These are phyloP conservation scores for Rhinolophus sinicus DNA, from an alignment of 2,113 vertebrate species.

Conservation along the genomic window DNA sequence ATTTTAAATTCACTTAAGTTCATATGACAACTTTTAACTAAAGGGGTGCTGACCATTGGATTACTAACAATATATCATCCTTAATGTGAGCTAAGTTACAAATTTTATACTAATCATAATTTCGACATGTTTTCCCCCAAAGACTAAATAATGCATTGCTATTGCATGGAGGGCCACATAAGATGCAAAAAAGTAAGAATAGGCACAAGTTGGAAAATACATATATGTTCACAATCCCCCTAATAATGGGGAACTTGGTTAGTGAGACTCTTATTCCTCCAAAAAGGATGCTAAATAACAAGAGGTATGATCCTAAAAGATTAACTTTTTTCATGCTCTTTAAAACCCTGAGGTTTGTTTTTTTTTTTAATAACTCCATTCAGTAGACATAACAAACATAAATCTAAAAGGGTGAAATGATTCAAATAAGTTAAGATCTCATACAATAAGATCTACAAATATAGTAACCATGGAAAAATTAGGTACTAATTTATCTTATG, in stretches of 20 bases:
- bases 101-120: neutral
- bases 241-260: neutral
- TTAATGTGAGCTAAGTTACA: neutral
- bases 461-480: conserved; percentile 25
- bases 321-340: neutral
- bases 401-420: neutral
- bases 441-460: conserved; percentile 10
- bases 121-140: neutral
- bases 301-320: neutral
- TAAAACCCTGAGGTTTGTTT: neutral
- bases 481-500: neutral
- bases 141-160: conserved; percentile 6
- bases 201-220: conserved; percentile 11
- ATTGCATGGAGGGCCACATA: neutral
- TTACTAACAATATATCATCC: neutral
- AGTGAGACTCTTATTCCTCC: neutral
- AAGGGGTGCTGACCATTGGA: neutral
- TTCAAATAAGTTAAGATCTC: conserved; percentile 49
- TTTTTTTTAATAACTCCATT: neutral
- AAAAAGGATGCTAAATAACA: neutral
- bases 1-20: neutral
- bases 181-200: neutral
- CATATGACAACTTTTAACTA: neutral
- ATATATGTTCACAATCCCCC: neutral
- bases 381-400: conserved; percentile 50